Evolutionary conservation across 2,113 vertebrate species (phyloP).

Genomic region (Ceratotherium simum): DNA sequence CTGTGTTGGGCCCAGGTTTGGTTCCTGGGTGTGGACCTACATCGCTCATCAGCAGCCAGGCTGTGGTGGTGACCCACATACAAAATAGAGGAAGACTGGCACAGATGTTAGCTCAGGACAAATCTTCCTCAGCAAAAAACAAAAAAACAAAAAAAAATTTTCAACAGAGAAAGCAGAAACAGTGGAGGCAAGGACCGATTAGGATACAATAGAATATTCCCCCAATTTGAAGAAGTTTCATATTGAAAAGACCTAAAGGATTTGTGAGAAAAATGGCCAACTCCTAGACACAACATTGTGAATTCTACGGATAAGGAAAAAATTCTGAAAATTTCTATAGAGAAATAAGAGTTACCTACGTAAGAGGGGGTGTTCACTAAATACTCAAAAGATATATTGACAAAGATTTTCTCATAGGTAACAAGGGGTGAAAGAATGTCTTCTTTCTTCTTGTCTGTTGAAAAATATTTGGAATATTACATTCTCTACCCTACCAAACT

Average conservation of each 20-base stretch:
- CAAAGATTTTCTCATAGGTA: background rate
- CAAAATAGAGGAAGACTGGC: too few species aligned
- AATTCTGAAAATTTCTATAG: background rate
- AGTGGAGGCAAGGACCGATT: background rate
- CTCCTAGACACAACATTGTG: background rate
- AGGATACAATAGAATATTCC: background rate
- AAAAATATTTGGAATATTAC: background rate
- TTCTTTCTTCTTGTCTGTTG: too few species aligned
- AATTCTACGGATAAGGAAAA: background rate
- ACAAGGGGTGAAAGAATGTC: background rate
- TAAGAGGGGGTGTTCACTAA: background rate
- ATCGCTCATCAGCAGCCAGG: too few species aligned
- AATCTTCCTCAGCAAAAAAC: too few species aligned
- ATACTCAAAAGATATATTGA: background rate
- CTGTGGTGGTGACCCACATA: too few species aligned
- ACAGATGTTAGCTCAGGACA: too few species aligned
- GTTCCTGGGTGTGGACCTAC: too few species aligned
- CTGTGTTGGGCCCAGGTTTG: too few species aligned
- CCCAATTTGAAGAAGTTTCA: background rate
- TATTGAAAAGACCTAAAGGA: background rate
- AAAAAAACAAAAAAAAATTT: background rate
- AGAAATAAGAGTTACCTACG: background rate
- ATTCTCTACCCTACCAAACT: background rate
- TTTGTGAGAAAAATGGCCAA: background rate
- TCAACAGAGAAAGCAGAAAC: background rate